These are phyloP conservation scores for Pangasianodon hypophthalmus DNA, from an alignment of 2,113 vertebrate genomes.

Conservation along the genomic window DNA sequence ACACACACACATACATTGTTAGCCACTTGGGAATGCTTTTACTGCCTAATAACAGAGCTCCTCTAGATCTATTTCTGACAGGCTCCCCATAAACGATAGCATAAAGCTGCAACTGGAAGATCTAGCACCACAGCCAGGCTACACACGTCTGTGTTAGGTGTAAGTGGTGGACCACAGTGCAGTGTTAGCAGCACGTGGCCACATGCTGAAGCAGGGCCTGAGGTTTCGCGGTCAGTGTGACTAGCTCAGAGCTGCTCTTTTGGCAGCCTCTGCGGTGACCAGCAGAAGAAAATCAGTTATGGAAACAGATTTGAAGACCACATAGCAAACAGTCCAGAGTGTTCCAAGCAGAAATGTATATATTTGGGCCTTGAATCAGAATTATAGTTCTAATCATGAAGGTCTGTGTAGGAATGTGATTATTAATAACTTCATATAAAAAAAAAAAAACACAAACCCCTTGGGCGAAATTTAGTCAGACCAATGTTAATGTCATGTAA, in stretches of 20 bases:
- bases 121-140: background rate
- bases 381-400: background rate
- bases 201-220: background rate
- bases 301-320: slow-evolving; percentile 2
- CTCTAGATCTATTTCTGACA: slow-evolving; percentile 13
- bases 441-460: background rate
- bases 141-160: slow-evolving; percentile 1
- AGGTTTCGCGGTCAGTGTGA: slow-evolving; percentile 35
- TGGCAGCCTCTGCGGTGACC: background rate
- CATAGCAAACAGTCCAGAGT: background rate
- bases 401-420: background rate
- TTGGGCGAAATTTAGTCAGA: background rate
- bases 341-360: background rate
- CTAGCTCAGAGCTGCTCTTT: background rate
- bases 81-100: background rate
- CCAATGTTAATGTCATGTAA: background rate
- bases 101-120: slow-evolving; percentile 24
- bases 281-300: background rate
- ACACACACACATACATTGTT: slow-evolving; percentile 16
- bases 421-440: background rate
- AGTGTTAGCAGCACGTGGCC: background rate
- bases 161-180: slow-evolving; percentile 21
- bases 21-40: slow-evolving; percentile 16
- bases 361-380: background rate
- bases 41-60: slow-evolving; percentile 16